Base-by-base conservation (phyloP, 2,797 vertebrate genomes). In the Eupleurogrammus muticus region DNA sequence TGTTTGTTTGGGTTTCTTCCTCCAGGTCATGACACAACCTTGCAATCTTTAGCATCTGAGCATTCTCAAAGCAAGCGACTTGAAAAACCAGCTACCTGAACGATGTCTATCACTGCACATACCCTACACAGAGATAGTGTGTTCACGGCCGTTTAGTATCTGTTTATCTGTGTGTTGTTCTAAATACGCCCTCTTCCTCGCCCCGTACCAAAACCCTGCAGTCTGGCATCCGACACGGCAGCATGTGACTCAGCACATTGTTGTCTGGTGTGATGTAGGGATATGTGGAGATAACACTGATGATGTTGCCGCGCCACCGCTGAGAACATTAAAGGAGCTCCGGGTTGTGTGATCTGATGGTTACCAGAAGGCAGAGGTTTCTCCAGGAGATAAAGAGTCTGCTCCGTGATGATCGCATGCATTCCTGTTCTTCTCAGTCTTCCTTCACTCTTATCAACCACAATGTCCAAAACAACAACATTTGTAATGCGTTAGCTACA, bases 181-280 rank as follows among this genome's bases (percentile, higher is more conserved):
- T 59, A 51, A 74, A 46, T 70, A 40, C 68, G 56, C 61, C 58
- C 47, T 75, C n/a, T n/a, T n/a, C 36, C 50, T 28, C 34, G 76
- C 48, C 59, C 32, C 21, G 61, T n/a, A 65, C 64, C 74, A 64
- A 71, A 28, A 73, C 51, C 59, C 54, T 17, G 34, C 73, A 62
- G 73, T 54, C 75, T 83, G 81, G 63, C 62, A 68, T 86, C 76
- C 70, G 79, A 81, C 73, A 57, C 17, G 32, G 66, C 66, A 61
- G 49, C 79, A 81, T 73, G 77, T 85, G 84, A 83, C 70, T 84
- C 60, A 38, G 72, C 80, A 65, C 82, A 74, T 79, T 83, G 85
- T 83, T 86, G 84, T 85, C 77, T 82, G 74, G 34, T 77, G 76
- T 54, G 81, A 86, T 85, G 59, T 57, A 71, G 60, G 56, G 60